These are phyloP conservation scores for Takifugu flavidus DNA, from an alignment of 2,113 vertebrate genomes.

Conservation along the genomic window DNA sequence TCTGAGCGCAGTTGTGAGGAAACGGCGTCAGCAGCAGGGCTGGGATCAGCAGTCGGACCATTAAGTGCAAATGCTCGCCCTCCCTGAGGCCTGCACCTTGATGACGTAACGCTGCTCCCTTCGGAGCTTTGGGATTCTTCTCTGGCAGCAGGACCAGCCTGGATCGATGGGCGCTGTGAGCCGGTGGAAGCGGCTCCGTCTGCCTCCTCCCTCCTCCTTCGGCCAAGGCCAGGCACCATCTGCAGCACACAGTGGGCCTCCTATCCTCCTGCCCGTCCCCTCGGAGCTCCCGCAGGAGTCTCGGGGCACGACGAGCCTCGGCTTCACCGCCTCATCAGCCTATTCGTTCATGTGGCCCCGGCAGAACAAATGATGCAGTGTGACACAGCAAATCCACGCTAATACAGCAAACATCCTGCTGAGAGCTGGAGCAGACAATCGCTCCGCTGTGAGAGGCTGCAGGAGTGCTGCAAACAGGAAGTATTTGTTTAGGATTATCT, in stretches of 20 bases:
- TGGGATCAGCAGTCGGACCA: conserved; percentile 34
- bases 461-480: conserved; percentile 2
- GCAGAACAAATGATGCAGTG: conserved; percentile 19
- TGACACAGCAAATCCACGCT: conserved; percentile 40
- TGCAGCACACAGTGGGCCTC: conserved; percentile 54
- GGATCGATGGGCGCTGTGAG: conserved; percentile 37
- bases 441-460: neutral
- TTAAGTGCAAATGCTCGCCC: conserved; percentile 42
- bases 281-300: conserved; percentile 44
- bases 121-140: conserved; percentile 47
- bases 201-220: conserved; percentile 42
- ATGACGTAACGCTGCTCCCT: conserved; percentile 51
- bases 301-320: conserved; percentile 26
- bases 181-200: conserved; percentile 36
- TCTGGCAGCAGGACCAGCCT: conserved; percentile 33
- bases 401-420: conserved; percentile 6
- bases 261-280: conserved; percentile 50
- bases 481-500: neutral
- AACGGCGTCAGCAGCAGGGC: conserved; percentile 19
- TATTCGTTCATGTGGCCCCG: conserved; percentile 26
- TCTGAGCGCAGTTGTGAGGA: too few relatives aligned
- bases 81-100: conserved; percentile 39
- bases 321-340: conserved; percentile 19
- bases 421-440: conserved; percentile 3
- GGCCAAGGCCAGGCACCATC: conserved; percentile 56